Percentiles rank a stretch among this genome's conserved stretches.
Conservation (phyloP, 2,888 invertebrate genomes). For the Alviniconcha strummeri region DNA sequence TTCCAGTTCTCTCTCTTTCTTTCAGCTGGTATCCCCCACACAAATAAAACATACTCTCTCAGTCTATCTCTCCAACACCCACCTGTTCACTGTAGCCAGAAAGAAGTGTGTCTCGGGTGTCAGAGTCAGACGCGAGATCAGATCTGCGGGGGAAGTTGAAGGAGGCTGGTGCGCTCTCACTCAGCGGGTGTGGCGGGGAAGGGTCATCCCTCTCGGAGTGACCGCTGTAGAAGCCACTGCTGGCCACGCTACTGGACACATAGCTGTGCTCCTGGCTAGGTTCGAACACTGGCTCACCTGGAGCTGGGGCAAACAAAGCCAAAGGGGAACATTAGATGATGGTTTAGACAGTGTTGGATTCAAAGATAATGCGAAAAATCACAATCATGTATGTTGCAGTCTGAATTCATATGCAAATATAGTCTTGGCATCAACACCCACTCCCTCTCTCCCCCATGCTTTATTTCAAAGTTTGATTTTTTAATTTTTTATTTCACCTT, state of each 20-base stretch:
- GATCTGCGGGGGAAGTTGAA: slow-evolving; percentile 33
- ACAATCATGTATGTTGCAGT: no score
- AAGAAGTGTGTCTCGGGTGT: background rate
- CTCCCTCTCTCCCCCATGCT: no score
- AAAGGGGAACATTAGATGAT: no score
- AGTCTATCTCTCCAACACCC: no score
- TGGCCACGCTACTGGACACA: slow-evolving; percentile 78
- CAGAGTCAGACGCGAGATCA: slow-evolving; percentile 4
- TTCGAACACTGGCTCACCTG: slow-evolving; percentile 17
- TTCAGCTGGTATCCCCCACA: background rate
- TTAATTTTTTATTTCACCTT: no score
- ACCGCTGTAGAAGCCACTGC: slow-evolving; percentile 68
- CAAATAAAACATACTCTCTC: background rate
- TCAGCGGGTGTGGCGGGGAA: slow-evolving; percentile 78
- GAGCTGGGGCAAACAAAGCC: background rate
- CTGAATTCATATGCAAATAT: no score
- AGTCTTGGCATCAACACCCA: no score
- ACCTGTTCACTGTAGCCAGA: background rate
- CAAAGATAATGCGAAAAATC: no score
- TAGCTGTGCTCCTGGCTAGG: slow-evolving; percentile 38
- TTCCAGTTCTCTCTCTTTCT: background rate
- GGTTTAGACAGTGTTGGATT: no score
- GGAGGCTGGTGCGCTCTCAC: slow-evolving; percentile 61
- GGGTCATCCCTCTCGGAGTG: slow-evolving; percentile 81
- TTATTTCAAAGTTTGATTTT: no score